These are phyloP conservation scores for Ammodramus savannarum DNA, from an alignment of 2,113 vertebrate species.

Conservation along the genomic window DNA sequence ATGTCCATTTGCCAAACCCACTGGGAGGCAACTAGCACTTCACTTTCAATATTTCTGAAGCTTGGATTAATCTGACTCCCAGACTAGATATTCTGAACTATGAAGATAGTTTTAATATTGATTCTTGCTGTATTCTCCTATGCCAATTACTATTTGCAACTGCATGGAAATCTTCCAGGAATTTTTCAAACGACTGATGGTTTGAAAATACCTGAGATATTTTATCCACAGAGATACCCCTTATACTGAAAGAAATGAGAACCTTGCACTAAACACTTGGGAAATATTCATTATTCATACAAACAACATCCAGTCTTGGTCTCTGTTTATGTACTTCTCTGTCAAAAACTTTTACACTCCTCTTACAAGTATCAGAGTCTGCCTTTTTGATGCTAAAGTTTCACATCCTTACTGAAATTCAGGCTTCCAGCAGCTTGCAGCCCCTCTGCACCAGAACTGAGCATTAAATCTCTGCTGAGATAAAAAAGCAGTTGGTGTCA, in stretches of 20 bases:
- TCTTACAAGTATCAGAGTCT: not conserved
- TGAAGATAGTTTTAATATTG: not conserved
- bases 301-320: not conserved
- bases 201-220: not conserved
- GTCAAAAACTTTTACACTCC: not conserved
- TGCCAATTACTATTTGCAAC: not conserved
- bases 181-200: not conserved
- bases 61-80: not conserved
- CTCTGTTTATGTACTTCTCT: not conserved
- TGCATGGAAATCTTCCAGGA: not conserved
- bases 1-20: not conserved
- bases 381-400: not conserved
- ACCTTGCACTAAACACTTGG: not conserved
- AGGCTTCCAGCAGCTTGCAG: not conserved
- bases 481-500: not conserved
- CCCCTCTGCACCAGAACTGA: accelerated
- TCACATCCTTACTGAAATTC: not conserved
- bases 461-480: not conserved
- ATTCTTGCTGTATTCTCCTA: not conserved
- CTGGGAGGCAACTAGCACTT: not conserved
- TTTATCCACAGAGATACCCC: not conserved
- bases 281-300: not conserved
- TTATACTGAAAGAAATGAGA: not conserved
- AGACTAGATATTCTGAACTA: not conserved
- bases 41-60: not conserved